A percentile compares a stretch with the other conserved stretches of the same genome.
Evolutionary conservation across 2,888 invertebrate genomes (phyloP).

Genomic region (Archips crataeganus): DNA sequence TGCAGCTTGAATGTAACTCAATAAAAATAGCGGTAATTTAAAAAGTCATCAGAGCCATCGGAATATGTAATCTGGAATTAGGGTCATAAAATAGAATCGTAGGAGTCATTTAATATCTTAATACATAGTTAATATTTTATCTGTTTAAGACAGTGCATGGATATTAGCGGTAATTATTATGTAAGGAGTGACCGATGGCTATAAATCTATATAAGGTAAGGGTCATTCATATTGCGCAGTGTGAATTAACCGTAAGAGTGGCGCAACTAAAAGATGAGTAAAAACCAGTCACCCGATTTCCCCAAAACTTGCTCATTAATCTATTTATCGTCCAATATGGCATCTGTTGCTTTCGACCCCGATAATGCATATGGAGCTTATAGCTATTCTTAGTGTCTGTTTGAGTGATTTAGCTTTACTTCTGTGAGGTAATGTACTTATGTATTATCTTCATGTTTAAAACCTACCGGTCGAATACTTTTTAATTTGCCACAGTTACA

Average conservation of each 20-base stretch:
- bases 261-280: constrained; percentile 60
- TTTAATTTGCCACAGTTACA: no score
- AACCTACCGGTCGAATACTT: no score
- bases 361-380: not conserved
- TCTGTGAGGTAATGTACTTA: not conserved
- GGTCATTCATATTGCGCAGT: constrained; percentile 58
- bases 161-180: constrained; percentile 43
- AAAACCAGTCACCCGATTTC: constrained; percentile 56
- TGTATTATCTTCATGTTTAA: not conserved
- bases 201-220: constrained; percentile 65
- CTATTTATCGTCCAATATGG: constrained; percentile 30
- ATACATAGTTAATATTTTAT: constrained; percentile 34
- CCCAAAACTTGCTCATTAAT: constrained; percentile 33
- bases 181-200: constrained; percentile 48
- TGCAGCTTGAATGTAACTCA: constrained; percentile 16
- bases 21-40: constrained; percentile 31
- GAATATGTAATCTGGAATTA: constrained; percentile 33
- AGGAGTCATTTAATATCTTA: constrained; percentile 37
- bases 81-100: constrained; percentile 35
- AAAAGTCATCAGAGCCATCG: constrained; percentile 24
- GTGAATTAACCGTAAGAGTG: constrained; percentile 48
- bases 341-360: constrained; percentile 7
- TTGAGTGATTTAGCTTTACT: not conserved
- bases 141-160: constrained; percentile 20
- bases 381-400: not conserved